These are phyloP conservation scores for Phytoseiulus persimilis DNA, from an alignment of 2,888 invertebrate genomes.

Conservation along the genomic window DNA sequence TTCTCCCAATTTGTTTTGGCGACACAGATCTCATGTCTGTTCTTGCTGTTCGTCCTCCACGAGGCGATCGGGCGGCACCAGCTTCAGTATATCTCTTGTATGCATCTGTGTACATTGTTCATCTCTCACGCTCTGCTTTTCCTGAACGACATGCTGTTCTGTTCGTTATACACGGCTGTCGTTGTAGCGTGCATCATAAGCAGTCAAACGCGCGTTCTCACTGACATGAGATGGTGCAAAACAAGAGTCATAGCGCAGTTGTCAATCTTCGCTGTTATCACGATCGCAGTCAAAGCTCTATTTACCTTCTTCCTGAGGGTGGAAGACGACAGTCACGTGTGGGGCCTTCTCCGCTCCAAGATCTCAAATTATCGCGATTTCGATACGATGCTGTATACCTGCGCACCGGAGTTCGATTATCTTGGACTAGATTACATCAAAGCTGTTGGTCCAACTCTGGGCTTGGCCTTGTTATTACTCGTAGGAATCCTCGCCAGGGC, in stretches of 20 bases:
- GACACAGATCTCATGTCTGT: constrained; percentile 65
- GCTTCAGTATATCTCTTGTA: background rate
- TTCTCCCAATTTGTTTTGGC: constrained; percentile 63
- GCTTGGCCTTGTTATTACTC: background rate
- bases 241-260: constrained; percentile 41
- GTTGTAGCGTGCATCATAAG: constrained; percentile 49
- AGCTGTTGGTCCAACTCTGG: constrained; percentile 34
- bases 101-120: constrained; percentile 47
- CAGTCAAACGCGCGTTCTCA: constrained; percentile 38
- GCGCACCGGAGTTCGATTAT: constrained; percentile 67
- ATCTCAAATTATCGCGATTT: constrained; percentile 62
- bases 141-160: constrained; percentile 57
- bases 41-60: constrained; percentile 55
- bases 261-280: constrained; percentile 46
- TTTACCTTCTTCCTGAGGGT: constrained; percentile 50
- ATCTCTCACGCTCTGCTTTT: constrained; percentile 54
- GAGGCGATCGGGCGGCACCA: background rate
- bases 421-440: constrained; percentile 54
- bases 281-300: constrained; percentile 53
- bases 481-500: constrained; percentile 42
- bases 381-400: constrained; percentile 68
- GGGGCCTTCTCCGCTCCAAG: constrained; percentile 64
- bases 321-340: constrained; percentile 58
- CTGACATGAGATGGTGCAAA: background rate
- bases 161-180: constrained; percentile 54